Conservation (phyloP, 2,888 invertebrate genomes). For the Amphipyra tragopoginis region DNA sequence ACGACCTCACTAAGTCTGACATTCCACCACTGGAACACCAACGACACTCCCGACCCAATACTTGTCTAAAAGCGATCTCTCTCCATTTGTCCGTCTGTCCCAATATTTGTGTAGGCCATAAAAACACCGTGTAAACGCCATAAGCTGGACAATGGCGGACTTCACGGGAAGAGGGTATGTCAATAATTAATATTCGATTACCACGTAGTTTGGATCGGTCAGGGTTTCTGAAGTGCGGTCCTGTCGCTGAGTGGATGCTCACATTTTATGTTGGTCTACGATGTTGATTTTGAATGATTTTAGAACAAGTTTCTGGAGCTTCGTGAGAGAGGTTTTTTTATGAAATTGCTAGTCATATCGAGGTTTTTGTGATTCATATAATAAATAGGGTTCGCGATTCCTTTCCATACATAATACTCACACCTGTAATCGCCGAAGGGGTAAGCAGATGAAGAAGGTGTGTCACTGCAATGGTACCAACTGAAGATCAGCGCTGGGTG, state of each 20-base stretch:
- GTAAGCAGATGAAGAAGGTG: too few relatives aligned
- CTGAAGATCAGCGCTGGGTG: too few relatives aligned
- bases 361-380: too few relatives aligned
- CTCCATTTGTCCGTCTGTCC: conserved; percentile 54
- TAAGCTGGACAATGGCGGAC: conserved; percentile 47
- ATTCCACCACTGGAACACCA: conserved; percentile 5
- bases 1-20: not conserved
- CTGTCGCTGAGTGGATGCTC: conserved; percentile 12
- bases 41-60: conserved; percentile 18
- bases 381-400: too few relatives aligned
- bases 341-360: too few relatives aligned
- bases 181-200: conserved; percentile 65
- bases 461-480: too few relatives aligned
- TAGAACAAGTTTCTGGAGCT: conserved; percentile 24
- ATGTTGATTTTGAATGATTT: conserved; percentile 3
- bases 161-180: conserved; percentile 56
- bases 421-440: too few relatives aligned
- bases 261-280: conserved; percentile 1
- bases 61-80: conserved; percentile 42
- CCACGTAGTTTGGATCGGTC: conserved; percentile 20
- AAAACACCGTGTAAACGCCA: conserved; percentile 59
- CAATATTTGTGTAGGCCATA: conserved; percentile 56
- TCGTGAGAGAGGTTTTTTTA: too few relatives aligned
- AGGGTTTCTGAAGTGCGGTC: conserved; percentile 33
- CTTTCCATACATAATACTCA: too few relatives aligned